phyloP scores from a whole-genome alignment of 2,797 vertebrate species.

The Dromococcyx pavoninus region DNA sequence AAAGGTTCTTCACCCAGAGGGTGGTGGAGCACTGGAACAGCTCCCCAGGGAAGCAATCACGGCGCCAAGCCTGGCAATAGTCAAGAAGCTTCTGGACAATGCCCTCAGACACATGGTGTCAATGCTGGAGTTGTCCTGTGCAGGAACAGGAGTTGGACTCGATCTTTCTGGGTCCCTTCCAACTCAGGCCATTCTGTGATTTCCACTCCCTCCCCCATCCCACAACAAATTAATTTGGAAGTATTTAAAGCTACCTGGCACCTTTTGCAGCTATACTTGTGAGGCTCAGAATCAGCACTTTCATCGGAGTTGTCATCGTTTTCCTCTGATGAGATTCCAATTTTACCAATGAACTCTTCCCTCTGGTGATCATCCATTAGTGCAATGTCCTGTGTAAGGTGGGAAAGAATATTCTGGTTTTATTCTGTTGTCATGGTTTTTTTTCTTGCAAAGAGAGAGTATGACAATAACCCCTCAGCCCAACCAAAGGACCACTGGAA shows the following conservation, averaged over 20 bases:
- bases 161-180: too few relatives aligned
- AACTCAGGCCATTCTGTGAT: background rate
- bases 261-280: constrained; percentile 99
- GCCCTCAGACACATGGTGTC: too few relatives aligned
- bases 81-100: too few relatives aligned
- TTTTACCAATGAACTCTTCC: constrained; percentile 95
- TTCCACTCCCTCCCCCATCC: background rate
- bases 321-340: constrained; percentile 93
- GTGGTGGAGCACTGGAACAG: too few relatives aligned
- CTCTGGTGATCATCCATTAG: constrained; percentile 97
- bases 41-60: too few relatives aligned
- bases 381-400: constrained; percentile 88
- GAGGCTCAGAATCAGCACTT: constrained; percentile 88
- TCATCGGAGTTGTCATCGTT: constrained; percentile 90
- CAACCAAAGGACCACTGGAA: background rate
- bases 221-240: constrained; percentile 33
- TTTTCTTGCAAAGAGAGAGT: background rate
- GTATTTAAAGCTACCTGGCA: constrained; percentile 87
- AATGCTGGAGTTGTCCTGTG: too few relatives aligned
- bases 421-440: background rate
- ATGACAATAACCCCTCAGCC: background rate
- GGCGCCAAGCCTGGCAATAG: too few relatives aligned
- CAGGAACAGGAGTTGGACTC: too few relatives aligned
- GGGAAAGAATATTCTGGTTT: background rate
- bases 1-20: too few relatives aligned